Conservation (phyloP, 2,888 invertebrate species). For the Epinotia ramella region DNA sequence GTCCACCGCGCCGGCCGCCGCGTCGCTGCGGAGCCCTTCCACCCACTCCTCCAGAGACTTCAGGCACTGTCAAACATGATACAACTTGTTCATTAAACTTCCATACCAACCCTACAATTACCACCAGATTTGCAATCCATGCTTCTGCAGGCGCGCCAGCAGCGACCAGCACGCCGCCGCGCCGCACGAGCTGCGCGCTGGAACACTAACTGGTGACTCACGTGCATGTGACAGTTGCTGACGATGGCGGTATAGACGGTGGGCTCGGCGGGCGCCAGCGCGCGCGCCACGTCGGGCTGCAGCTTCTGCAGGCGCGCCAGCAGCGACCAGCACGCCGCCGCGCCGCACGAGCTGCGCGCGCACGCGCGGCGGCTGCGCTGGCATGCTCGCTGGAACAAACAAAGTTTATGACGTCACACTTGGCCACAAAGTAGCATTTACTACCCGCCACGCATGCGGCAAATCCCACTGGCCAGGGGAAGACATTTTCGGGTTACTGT, state of each 20-base stretch:
- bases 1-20: constrained; percentile 95
- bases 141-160: constrained; percentile 28
- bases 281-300: constrained; percentile 56
- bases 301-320: constrained; percentile 62
- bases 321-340: constrained; percentile 70
- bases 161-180: not conserved
- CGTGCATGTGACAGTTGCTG: constrained; percentile 62
- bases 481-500: no score
- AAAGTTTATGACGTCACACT: constrained; percentile 16
- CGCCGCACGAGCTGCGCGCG: constrained; percentile 58
- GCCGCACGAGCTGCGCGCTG: no score
- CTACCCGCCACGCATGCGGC: not conserved
- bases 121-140: not conserved
- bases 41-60: constrained; percentile 97
- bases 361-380: constrained; percentile 59
- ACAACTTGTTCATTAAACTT: not conserved
- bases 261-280: constrained; percentile 55
- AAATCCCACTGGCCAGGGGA: no score
- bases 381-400: constrained; percentile 63
- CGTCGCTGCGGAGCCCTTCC: constrained; percentile 92
- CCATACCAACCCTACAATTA: not conserved
- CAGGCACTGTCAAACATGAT: constrained; percentile 87
- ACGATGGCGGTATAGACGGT: constrained; percentile 58
- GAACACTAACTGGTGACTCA: not conserved
- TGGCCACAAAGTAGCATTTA: not conserved